Base-by-base conservation (phyloP, 2,888 invertebrate species). In the Stomorhina lunata region DNA sequence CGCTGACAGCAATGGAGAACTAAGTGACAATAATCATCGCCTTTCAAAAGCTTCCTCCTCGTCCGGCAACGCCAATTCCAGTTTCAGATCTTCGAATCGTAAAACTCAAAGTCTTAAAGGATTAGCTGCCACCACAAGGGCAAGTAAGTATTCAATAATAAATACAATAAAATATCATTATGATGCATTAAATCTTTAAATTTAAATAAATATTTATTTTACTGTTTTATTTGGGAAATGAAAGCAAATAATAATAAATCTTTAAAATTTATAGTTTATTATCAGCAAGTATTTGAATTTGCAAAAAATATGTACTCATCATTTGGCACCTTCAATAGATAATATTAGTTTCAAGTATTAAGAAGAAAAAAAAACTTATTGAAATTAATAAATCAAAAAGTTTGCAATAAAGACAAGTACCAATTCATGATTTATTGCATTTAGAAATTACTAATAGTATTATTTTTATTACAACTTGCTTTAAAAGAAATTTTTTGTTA, bases 1-100 rank as follows among this genome's bases (percentile, higher is more conserved):
- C 84, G 88, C 86, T 84, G 88, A 89, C 84, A 89, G 89, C 86
- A 85, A 85, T 84, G 88, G 88, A 80, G 90, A 90, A 83, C 85
- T 88, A 82, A 87, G 87, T 84, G 90, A 89, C 86, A 85, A 80
- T 85, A 88, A 88, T 86, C 89, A 87, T 81, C 87, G 89, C 65
- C 85, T 87, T 25, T 82, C 79, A 10, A 75, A 79, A 27, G 55
- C 82, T 45, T 71, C 75, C 15, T 63, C 73, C 3, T 43, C 69
- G 1, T 48, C 48, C 1, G 65, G 57, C 27, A 55, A 65, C 10
- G 34, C 65, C 7, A 66, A 34, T 65, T 37, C 69, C 43, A 40
- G 65, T 29, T 82, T 82, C 17, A 65, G 82, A 76, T 48, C 75
- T 29, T 82, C 81, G n/a, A 82, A 75, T 72, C 82, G 82, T 25